A percentile compares a stretch with the other conserved stretches of the same genome.
Evolutionary conservation across 2,113 vertebrate genomes (phyloP).

Genomic region (Leuciscus idus): DNA sequence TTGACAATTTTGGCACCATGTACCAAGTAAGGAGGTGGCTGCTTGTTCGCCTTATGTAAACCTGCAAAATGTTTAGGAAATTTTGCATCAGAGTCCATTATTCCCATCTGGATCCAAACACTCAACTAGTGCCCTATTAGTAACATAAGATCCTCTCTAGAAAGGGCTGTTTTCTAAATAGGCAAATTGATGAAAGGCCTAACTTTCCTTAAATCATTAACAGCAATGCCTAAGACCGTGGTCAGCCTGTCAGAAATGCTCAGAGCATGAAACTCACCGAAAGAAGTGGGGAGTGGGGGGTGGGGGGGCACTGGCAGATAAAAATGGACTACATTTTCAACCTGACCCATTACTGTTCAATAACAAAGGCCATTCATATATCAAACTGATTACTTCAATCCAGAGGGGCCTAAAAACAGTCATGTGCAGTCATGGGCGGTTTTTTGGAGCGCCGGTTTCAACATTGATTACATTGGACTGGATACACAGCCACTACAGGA

Average conservation of each 20-base stretch:
- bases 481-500: conserved; percentile 59
- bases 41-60: conserved; percentile 95
- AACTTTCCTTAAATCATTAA: conserved; percentile 36
- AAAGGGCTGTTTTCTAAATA: conserved; percentile 16
- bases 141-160: conserved; percentile 11
- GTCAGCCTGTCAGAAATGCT: conserved; percentile 28
- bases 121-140: neutral
- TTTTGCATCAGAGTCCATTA: conserved; percentile 2
- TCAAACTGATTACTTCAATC: conserved; percentile 56
- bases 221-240: neutral
- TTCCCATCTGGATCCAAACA: conserved; percentile 6
- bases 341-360: conserved; percentile 54
- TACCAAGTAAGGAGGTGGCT: conserved; percentile 89
- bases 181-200: conserved; percentile 25
- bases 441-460: conserved; percentile 48
- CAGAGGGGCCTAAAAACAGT: conserved; percentile 41
- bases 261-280: conserved; percentile 38
- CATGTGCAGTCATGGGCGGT: conserved; percentile 7
- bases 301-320: neutral
- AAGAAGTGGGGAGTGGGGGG: neutral
- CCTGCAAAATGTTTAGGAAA: conserved; percentile 70
- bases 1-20: conserved; percentile 98
- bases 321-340: conserved; percentile 48
- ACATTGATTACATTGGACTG: conserved; percentile 62
- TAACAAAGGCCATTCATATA: conserved; percentile 58